These are phyloP conservation scores for Stenotaenia linearis DNA, from an alignment of 2,888 invertebrate genomes.

Conservation along the genomic window DNA sequence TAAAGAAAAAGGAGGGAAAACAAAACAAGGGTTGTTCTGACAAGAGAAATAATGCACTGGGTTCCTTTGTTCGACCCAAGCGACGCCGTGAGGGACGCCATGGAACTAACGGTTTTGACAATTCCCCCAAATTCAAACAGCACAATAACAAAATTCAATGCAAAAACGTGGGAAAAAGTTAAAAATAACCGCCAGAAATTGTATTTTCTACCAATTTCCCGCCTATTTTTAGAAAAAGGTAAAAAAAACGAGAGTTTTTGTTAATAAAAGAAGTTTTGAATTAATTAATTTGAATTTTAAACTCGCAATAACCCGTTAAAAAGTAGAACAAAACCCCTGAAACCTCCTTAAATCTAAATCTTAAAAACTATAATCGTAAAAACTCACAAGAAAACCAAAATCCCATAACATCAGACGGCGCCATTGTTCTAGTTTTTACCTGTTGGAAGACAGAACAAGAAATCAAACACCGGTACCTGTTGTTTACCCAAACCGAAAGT, in stretches of 20 bases:
- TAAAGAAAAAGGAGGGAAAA: background rate
- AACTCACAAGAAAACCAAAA: background rate
- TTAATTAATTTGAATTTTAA: too few species aligned
- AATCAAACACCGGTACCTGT: background rate
- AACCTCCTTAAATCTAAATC: background rate
- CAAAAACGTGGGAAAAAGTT: background rate
- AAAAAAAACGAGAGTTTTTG: background rate
- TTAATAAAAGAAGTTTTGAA: background rate
- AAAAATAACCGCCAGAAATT: background rate
- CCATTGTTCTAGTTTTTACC: slow-evolving; percentile 17
- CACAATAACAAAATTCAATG: background rate
- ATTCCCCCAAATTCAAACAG: background rate
- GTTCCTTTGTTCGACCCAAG: slow-evolving; percentile 8
- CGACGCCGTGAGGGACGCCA: slow-evolving; percentile 2
- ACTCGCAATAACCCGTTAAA: too few species aligned
- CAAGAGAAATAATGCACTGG: background rate
- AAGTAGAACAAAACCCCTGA: too few species aligned
- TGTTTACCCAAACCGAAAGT: background rate
- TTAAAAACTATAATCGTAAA: background rate
- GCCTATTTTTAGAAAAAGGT: background rate
- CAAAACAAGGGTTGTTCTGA: background rate
- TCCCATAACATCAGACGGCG: background rate
- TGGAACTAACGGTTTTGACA: slow-evolving; percentile 2
- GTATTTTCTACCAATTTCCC: background rate
- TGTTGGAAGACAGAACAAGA: background rate